Percentiles rank a stretch among this genome's conserved stretches.
These are phyloP conservation scores for Anaspis maculata DNA, from an alignment of 2,888 invertebrate genomes.

Conservation along the genomic window DNA sequence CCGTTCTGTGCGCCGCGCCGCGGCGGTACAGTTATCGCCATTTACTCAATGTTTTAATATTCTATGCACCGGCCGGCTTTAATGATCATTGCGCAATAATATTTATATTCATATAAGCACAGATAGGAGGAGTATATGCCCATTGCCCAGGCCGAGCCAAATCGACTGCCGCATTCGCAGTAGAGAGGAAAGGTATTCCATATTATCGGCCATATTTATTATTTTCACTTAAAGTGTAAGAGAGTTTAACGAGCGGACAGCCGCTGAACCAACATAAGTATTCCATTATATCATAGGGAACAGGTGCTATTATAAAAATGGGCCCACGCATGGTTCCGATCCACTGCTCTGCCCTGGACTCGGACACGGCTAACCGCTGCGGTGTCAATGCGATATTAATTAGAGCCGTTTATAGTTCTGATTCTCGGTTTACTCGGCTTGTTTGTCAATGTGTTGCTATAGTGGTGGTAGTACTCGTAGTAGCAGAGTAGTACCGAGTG, in stretches of 20 bases:
- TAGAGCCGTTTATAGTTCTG: constrained; percentile 17
- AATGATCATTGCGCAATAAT: constrained; percentile 16
- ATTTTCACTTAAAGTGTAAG: constrained; percentile 37
- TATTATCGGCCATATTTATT: constrained; percentile 36
- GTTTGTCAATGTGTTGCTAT: too few relatives aligned
- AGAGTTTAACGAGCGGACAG: constrained; percentile 35
- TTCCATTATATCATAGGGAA: constrained; percentile 40
- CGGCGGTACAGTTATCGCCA: too few relatives aligned
- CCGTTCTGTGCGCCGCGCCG: too few relatives aligned
- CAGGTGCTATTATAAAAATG: constrained; percentile 40
- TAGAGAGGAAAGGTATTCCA: constrained; percentile 27
- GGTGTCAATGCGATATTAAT: constrained; percentile 31
- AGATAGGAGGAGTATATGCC: too few relatives aligned
- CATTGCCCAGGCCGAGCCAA: constrained; percentile 5
- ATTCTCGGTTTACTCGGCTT: too few relatives aligned
- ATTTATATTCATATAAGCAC: too few relatives aligned
- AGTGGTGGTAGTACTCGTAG: too few relatives aligned
- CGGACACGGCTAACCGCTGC: constrained; percentile 21
- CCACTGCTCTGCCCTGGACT: constrained; percentile 23
- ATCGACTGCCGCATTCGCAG: constrained; percentile 17
- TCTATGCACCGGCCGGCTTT: neutral
- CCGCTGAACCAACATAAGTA: constrained; percentile 35
- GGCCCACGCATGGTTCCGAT: constrained; percentile 38
- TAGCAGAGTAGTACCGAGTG: too few relatives aligned
- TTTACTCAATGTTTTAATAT: too few relatives aligned